Evolutionary conservation across 1,140 invertebrate genomes (phyloP), one percentile per base, ranked within the genome.

Genomic region (Drosophila pallidifrons): DNA sequence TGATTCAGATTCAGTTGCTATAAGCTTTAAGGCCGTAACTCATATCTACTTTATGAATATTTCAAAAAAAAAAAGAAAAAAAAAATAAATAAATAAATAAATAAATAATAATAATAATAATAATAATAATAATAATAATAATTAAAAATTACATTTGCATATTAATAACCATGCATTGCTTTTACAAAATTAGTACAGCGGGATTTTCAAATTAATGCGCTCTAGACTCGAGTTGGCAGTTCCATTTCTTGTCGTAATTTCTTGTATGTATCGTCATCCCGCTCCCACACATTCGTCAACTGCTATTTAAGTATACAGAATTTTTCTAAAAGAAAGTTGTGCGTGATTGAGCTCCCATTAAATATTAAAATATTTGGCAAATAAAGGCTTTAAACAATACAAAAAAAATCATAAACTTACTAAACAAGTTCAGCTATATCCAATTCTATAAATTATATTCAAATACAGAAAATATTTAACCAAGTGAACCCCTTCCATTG

Each of bases 271-370:
- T 13, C 7, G 71, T 3, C 43, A 28, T 74, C 65, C 32, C 49
- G 16, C 7, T 75, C 45, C 10, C 35, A 13, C 59, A 25, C 58
- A 38, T 38, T 32, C 43, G 41, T 15, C 43, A 57, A 7, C 5
- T 7, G 11, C 28, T 41, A 79, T 77, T 85, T 58, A 13, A 69
- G 82, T 86, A 68, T 85, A 85, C 82, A 85, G 81, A 85, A 85
- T 85, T 85, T 85, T 78, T 78, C 49, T 67, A 8, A 69, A 71
- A 71, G 60, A 76, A 73, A 80, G 74, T 78, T 41, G 63, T 57
- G 13, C 59, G 74, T 73, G 58, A 68, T 66, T 51, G 58, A 51
- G 46, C 67, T 82, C 71, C 32, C 15, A 5, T 10, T 46, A 51
- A 49, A 43, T 61, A 10, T 63, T 5, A 35, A 63, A 35, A 67